Evolutionary conservation across 2,888 invertebrate genomes (phyloP).

Genomic region (Drosophila mulleri): DNA sequence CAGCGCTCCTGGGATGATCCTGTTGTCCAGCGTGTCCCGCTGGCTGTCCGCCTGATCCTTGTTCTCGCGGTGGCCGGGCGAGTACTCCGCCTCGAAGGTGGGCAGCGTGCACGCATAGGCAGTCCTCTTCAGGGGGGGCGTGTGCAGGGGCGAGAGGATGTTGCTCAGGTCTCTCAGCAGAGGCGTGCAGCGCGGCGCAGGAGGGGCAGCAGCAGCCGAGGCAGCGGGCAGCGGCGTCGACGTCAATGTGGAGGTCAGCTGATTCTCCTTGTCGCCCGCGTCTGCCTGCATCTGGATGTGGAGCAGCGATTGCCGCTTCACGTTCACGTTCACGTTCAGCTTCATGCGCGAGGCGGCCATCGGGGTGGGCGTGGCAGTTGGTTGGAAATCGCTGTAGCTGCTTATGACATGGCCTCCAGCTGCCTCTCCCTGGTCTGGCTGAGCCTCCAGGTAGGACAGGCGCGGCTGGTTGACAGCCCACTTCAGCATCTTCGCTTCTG

Average conservation of each 20-base stretch:
- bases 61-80: conserved; percentile 59
- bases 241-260: conserved; percentile 76
- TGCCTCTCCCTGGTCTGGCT: background rate
- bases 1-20: conserved; percentile 80
- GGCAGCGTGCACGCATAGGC: conserved; percentile 81
- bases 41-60: background rate
- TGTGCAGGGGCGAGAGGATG: conserved; percentile 62
- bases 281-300: background rate
- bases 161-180: conserved; percentile 80
- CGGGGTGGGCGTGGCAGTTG: conserved; percentile 17
- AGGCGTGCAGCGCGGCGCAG: conserved; percentile 28
- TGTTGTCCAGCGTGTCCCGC: conserved; percentile 2
- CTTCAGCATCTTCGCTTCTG: conserved; percentile 42
- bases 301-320: conserved; percentile 46
- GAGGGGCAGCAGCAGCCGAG: conserved; percentile 1
- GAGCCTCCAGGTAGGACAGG: conserved; percentile 71
- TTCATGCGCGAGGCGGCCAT: background rate
- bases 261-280: conserved; percentile 68
- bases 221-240: conserved; percentile 76
- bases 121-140: conserved; percentile 8
- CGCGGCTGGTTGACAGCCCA: conserved; percentile 84
- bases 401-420: background rate
- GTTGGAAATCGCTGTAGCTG: conserved; percentile 32
- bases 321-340: conserved; percentile 20
- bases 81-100: conserved; percentile 84